These are phyloP conservation scores for Apodemus speciosus DNA, from an alignment of 2,113 vertebrate genomes.

Conservation along the genomic window DNA sequence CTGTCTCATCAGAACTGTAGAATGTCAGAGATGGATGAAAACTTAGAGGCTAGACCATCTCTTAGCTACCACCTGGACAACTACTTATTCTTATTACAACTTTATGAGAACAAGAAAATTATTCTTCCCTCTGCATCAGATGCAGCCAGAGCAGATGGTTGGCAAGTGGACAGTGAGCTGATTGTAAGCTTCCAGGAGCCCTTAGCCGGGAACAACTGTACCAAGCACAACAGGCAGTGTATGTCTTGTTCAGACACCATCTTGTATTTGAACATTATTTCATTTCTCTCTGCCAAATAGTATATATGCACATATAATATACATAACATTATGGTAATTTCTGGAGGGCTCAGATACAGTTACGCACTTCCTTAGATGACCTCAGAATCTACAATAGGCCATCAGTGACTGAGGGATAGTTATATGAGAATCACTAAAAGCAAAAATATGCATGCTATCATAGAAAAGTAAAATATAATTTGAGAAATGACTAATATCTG, in stretches of 20 bases:
- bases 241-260: not conserved
- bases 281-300: not conserved
- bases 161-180: not conserved
- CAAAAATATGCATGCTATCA: not conserved
- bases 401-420: not conserved
- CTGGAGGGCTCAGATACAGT: not conserved
- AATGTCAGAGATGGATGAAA: not conserved
- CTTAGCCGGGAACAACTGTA: not conserved
- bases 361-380: not conserved
- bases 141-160: not conserved
- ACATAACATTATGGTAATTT: not conserved
- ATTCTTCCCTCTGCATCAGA: not conserved
- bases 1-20: not conserved
- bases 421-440: not conserved
- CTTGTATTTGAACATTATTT: not conserved
- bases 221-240: not conserved
- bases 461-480: not conserved
- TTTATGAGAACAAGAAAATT: not conserved
- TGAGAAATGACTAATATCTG: not conserved
- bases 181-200: not conserved
- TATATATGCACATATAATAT: not conserved
- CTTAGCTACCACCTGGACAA: not conserved
- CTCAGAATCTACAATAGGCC: not conserved
- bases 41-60: not conserved
- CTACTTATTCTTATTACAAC: not conserved